These are phyloP conservation scores for Hafferia zeledoni DNA, from an alignment of 2,797 vertebrate genomes.

Conservation along the genomic window DNA sequence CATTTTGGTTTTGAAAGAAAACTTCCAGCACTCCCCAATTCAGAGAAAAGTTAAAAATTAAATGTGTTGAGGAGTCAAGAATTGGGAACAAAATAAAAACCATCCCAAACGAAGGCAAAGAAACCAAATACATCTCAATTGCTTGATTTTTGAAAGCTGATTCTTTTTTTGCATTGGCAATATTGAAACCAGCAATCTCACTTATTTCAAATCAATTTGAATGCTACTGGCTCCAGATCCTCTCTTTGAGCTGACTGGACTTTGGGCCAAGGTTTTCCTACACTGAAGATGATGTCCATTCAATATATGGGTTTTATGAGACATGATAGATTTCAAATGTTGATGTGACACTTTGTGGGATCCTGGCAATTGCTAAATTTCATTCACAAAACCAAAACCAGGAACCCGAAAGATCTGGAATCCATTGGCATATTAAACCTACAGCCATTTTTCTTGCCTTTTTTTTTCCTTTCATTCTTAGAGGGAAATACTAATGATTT, in stretches of 20 bases:
- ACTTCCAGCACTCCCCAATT: not conserved
- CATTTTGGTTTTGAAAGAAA: not conserved
- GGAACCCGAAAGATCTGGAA: not conserved
- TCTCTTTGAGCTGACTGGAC: not conserved
- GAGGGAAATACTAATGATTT: slow-evolving; percentile 18
- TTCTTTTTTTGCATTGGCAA: not conserved
- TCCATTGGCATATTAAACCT: not conserved
- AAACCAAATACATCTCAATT: not conserved
- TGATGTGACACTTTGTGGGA: not conserved
- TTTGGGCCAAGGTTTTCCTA: not conserved
- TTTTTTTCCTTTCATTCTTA: slow-evolving; percentile 42
- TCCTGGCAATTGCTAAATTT: not conserved
- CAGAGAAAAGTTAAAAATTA: not conserved
- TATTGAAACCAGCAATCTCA: not conserved
- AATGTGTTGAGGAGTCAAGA: not conserved
- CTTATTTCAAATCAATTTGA: not conserved
- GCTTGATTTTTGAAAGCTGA: not conserved
- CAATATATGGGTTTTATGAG: not conserved
- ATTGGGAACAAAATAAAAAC: not conserved
- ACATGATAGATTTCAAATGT: not conserved
- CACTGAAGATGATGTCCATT: not conserved
- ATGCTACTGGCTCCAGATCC: not conserved
- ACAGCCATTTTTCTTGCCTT: slow-evolving; percentile 47
- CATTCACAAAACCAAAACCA: not conserved
- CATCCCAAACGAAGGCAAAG: not conserved